phyloP scores from a whole-genome alignment of 2,888 invertebrate species.

The Noctua pronuba region DNA sequence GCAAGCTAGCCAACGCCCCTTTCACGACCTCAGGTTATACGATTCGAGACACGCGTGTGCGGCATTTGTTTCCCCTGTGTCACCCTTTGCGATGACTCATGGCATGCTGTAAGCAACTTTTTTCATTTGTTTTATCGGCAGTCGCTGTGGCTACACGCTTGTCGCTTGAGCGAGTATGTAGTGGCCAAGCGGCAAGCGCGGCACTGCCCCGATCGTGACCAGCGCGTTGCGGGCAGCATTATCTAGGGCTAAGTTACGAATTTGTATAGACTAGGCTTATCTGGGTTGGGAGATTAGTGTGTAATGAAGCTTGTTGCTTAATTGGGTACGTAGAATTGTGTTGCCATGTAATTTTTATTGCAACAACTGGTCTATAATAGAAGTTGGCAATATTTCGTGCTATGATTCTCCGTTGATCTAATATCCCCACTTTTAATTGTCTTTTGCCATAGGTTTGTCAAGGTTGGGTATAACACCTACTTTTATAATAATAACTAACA shows the following conservation, averaged over 20 bases:
- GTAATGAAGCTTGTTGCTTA: neutral
- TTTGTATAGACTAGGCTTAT: slow-evolving; percentile 25
- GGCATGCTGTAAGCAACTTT: neutral
- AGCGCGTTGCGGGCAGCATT: slow-evolving; percentile 44
- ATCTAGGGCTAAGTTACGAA: slow-evolving; percentile 9
- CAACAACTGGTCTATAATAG: neutral
- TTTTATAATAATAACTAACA: neutral
- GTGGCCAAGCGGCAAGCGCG: neutral
- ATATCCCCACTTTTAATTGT: neutral
- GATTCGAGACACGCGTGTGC: neutral
- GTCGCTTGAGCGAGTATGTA: neutral
- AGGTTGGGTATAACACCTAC: neutral
- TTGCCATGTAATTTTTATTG: neutral
- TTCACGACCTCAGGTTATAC: neutral
- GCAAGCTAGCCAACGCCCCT: neutral
- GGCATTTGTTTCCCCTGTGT: neutral
- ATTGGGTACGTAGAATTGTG: neutral
- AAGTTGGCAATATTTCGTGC: neutral
- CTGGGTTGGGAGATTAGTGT: neutral
- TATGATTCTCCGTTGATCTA: neutral
- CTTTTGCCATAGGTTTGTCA: neutral
- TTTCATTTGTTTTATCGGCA: neutral
- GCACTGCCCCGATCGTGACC: slow-evolving; percentile 35
- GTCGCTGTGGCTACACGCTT: neutral
- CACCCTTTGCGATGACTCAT: neutral